Conservation (phyloP, 2,113 vertebrate species). For the Rhabdornis inornatus region DNA sequence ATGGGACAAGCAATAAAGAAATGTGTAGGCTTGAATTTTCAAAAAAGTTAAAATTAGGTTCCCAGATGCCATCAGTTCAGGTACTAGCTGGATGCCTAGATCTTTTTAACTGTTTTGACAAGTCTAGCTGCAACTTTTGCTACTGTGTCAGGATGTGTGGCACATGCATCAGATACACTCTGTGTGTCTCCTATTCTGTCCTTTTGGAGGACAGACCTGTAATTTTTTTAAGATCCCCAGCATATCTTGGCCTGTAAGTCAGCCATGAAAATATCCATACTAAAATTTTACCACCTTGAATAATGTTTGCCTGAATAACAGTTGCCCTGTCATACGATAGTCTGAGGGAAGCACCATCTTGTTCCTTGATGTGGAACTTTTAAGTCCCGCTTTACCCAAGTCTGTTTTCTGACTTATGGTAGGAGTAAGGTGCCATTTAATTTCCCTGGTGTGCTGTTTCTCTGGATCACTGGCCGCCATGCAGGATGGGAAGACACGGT, state of each 20-base stretch:
- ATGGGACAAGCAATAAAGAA: constrained; percentile 49
- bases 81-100: constrained; percentile 1
- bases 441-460: not conserved
- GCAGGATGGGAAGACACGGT: not conserved
- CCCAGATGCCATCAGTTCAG: not conserved
- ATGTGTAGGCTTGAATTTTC: not conserved
- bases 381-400: not conserved
- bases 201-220: constrained; percentile 5
- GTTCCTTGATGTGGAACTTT: not conserved
- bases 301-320: not conserved
- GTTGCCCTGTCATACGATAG: not conserved
- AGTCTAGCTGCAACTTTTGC: not conserved
- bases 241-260: not conserved
- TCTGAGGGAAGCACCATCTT: not conserved
- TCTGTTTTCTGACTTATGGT: not conserved
- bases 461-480: not conserved
- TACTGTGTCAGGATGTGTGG: not conserved
- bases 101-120: constrained; percentile 1
- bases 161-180: not conserved
- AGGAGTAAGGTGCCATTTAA: constrained; percentile 1
- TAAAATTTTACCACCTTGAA: not conserved
- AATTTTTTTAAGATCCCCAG: not conserved
- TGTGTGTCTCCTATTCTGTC: not conserved
- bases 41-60: not conserved
- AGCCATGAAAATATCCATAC: not conserved